Base-by-base conservation (phyloP, 2,797 vertebrate species). In the Myotis pilosus region DNA sequence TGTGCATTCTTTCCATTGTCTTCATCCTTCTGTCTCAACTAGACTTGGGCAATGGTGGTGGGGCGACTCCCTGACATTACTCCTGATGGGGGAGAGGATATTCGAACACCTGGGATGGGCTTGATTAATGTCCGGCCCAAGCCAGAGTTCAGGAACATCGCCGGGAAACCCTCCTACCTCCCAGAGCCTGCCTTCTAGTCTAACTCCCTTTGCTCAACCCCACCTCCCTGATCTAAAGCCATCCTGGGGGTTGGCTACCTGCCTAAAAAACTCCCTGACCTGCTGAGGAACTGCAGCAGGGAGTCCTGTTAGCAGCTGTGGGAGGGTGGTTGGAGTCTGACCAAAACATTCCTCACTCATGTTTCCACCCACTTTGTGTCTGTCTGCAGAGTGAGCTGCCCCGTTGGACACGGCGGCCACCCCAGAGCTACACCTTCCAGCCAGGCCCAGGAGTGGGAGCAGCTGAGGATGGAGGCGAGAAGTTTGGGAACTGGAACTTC, bases 221-320 rank as follows among this genome's bases (percentile, higher is more conserved):
- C 81, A 4, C 44, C 22, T 89, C 53, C 62, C 25, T 11, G 10
- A 2, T 9, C 8, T 6, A 41, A 82, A 93, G 87, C 72, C 47
- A 8, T 74, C 49, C 62, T 72, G 28, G 62, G 60, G 91, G 8
- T 76, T 84, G 92, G 92, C 91, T 84, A 51, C 2, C 75, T 74
- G 60, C 96, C 95, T 71, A 76, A 94, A 96, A 95, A 95, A 93
- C 91, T 55, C 89, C 95, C 79, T 51, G 83, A 91, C 94, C 90
- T 28, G 2, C 19, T 6, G 5, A 36, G 87, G 82, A 96, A 41
- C 71, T 69, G 91, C 36, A 30, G 84, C 53, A 28, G 78, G 78
- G 85, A 93, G 71, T 81, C 95, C 94, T 94, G 84, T 96, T 44
- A 95, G 95, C 92, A 82, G 93, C 74, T 96, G 68, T 28, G 41